These are phyloP conservation scores for Actinemys pallida DNA, from an alignment of 2,113 vertebrate genomes.

Conservation along the genomic window DNA sequence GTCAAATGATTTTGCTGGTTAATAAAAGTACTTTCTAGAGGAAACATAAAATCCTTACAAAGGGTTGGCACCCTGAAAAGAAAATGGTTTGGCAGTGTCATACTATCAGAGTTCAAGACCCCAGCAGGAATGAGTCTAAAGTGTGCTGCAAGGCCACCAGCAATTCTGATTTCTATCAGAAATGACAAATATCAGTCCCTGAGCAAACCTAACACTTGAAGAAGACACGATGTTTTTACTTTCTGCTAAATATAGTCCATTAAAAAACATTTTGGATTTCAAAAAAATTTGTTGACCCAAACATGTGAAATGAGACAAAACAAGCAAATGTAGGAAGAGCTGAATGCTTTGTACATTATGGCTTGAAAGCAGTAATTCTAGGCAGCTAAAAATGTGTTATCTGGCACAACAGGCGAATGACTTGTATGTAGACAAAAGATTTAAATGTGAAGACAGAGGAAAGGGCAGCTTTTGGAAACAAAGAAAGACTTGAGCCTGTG, in stretches of 20 bases:
- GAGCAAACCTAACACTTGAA: neutral
- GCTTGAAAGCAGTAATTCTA: neutral
- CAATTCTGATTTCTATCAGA: neutral
- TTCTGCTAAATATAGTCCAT: neutral
- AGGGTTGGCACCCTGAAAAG: slow-evolving; percentile 9
- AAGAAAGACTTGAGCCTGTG: neutral
- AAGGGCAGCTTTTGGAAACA: neutral
- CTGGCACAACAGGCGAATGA: neutral
- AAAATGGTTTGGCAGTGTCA: slow-evolving; percentile 23
- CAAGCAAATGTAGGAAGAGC: neutral
- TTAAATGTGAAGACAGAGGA: neutral
- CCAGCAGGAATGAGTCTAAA: neutral
- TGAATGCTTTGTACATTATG: rapidly evolving
- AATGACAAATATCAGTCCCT: neutral
- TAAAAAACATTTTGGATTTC: neutral
- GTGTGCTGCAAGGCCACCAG: neutral
- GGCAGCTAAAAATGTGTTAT: neutral
- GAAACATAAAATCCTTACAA: slow-evolving; percentile 28
- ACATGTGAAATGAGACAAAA: neutral
- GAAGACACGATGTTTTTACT: neutral
- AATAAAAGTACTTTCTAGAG: slow-evolving; percentile 41
- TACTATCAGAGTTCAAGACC: neutral
- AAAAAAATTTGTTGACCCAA: neutral
- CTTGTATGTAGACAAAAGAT: neutral
- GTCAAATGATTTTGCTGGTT: slow-evolving; percentile 23